A percentile compares a stretch with the other conserved stretches of the same genome.
Evolutionary conservation across 2,797 vertebrate genomes (phyloP).

Genomic region (Enteromius trimaculatus): DNA sequence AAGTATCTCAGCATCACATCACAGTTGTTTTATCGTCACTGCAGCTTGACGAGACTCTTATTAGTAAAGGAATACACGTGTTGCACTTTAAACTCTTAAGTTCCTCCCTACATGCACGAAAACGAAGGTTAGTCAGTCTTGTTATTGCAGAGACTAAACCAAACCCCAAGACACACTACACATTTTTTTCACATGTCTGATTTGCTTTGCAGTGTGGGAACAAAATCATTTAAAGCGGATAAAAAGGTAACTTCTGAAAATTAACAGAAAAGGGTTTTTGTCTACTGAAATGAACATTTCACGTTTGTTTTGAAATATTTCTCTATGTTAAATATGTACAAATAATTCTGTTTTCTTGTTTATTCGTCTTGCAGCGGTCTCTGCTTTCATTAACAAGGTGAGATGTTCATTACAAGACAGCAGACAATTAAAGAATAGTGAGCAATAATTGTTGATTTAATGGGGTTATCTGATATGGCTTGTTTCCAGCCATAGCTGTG

Average conservation of each 20-base stretch:
- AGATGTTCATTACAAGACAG: background rate
- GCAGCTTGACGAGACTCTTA: constrained; percentile 72
- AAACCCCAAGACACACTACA: background rate
- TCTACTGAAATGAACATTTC: background rate
- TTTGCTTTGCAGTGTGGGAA: constrained; percentile 30
- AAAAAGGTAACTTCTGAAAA: constrained; percentile 1
- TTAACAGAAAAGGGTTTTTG: background rate
- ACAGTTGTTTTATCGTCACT: constrained; percentile 32
- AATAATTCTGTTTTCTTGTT: background rate
- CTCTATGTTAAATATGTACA: no score
- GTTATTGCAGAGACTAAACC: background rate
- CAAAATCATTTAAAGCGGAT: background rate
- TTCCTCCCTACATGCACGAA: constrained; percentile 12
- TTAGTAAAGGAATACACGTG: constrained; percentile 67
- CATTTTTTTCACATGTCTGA: background rate
- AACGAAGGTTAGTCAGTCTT: constrained; percentile 59
- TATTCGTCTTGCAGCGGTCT: constrained; percentile 7
- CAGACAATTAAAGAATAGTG: background rate
- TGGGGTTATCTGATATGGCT: background rate
- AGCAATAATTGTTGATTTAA: background rate
- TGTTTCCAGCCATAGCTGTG: constrained; percentile 68
- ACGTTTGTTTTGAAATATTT: no score
- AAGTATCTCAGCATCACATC: background rate
- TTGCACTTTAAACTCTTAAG: constrained; percentile 69
- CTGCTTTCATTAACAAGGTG: constrained; percentile 43